Evolutionary conservation across 2,888 invertebrate genomes (phyloP), one percentile per base, ranked within the genome.

Genomic region (Helobdella robusta): DNA sequence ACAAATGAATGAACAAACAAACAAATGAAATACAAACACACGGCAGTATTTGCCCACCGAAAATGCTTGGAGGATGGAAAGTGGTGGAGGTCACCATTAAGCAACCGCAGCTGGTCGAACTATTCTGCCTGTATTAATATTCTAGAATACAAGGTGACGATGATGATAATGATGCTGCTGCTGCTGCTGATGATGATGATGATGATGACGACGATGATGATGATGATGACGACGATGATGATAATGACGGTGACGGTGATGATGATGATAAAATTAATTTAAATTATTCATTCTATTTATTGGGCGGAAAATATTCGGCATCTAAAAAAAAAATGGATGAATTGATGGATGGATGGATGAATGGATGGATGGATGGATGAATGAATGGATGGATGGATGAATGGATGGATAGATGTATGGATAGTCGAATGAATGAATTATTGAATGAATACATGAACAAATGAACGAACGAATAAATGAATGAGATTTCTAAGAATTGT

Each of bases 71-170:
- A 81, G 28, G 85, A 88, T 76, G 91, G 89, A 23, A 85, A 86
- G 59, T 92, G 92, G 92, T 90, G 86, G 79, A 84, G 83, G 66
- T 89, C 89, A 80, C 88, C 89, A 11, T 83, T 82, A 67, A 87
- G 85, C 60, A 86, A 87, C 75, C 84, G 83, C 73, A 84, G 86
- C 30, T 92, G 91, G 91, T 89, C 90, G 72, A 91, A 92, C 82
- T 92, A 92, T 81, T 91, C 90, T 63, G 88, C 87, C 52, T 92
- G 92, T 80, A 83, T 91, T 68, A 86, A 87, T 73, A 72, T 82
- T 11, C 83, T 84, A 11, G 85, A 68, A 5, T 52, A 71, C 8
- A 61, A 68, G 58, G 72, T 71, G 6, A 2, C 8, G 11, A 56
- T 2, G 48, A 48, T 48, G 48, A 48, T 18, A 25, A 48, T 15